Conservation (phyloP, 2,888 invertebrate species). For the Epinotia nisella region DNA sequence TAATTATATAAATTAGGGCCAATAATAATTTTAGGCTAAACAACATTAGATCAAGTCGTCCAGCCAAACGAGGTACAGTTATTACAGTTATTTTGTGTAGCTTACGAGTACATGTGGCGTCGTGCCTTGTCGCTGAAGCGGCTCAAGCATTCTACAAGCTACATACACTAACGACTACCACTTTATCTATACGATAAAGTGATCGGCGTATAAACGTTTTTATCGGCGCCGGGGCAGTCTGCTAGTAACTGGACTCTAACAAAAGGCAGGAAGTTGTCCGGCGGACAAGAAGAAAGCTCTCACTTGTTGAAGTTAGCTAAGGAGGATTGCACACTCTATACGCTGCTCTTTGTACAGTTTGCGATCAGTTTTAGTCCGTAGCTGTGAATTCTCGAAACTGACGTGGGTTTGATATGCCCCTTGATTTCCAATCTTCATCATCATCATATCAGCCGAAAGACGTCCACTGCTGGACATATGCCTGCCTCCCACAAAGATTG, state of each 20-base stretch:
- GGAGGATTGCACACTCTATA: constrained; percentile 18
- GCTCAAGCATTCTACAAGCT: background rate
- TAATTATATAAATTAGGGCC: no score
- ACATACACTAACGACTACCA: constrained; percentile 15
- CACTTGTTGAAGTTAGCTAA: constrained; percentile 28
- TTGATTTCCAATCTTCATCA: no score
- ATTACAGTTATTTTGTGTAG: no score
- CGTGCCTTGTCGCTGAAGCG: background rate
- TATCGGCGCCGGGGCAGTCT: constrained; percentile 25
- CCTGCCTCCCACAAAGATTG: no score
- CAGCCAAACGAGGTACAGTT: no score
- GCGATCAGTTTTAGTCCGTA: background rate
- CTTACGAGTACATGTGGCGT: background rate
- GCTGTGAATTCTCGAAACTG: background rate
- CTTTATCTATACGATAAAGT: constrained; percentile 32
- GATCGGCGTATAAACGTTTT: constrained; percentile 37
- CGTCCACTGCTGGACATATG: no score
- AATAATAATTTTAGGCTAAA: no score
- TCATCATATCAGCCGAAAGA: no score
- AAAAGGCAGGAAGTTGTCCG: constrained; percentile 40
- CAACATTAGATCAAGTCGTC: no score
- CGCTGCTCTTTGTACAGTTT: background rate
- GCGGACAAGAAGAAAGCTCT: constrained; percentile 25
- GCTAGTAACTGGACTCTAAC: constrained; percentile 24
- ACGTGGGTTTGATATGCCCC: background rate